These are phyloP conservation scores for Pelosia muscerda DNA, from an alignment of 2,888 invertebrate genomes.

Conservation along the genomic window DNA sequence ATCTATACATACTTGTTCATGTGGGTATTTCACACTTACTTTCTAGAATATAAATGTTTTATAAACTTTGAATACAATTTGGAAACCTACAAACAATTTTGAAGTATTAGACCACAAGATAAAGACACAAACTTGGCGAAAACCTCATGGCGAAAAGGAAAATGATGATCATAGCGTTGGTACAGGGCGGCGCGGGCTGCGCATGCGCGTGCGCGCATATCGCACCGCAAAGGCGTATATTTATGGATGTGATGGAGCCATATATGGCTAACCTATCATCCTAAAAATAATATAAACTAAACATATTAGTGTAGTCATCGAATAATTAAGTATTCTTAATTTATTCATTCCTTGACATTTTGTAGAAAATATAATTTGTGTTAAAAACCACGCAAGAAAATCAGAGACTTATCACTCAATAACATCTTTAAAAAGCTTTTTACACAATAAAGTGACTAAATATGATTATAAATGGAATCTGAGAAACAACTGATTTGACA, in stretches of 20 bases:
- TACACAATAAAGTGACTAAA: slow-evolving; percentile 33
- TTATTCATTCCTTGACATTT: slow-evolving; percentile 5
- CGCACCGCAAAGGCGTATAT: too few species aligned
- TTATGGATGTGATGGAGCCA: background rate
- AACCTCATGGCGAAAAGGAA: too few species aligned
- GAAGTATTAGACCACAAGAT: too few species aligned
- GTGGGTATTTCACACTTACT: too few species aligned
- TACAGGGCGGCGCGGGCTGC: too few species aligned
- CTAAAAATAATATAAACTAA: background rate
- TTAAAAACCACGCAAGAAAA: background rate
- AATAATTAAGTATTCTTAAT: background rate
- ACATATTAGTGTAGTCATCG: background rate
- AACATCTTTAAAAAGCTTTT: slow-evolving; percentile 26
- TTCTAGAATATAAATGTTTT: too few species aligned
- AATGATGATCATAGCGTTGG: too few species aligned
- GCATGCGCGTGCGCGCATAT: too few species aligned
- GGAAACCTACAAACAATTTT: too few species aligned
- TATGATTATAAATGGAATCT: slow-evolving; percentile 28
- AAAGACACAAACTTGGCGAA: too few species aligned
- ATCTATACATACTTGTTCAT: too few species aligned
- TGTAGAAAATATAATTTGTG: background rate
- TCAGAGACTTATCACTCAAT: slow-evolving; percentile 7
- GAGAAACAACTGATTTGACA: slow-evolving; percentile 20
- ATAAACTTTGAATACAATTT: too few species aligned
- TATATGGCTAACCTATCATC: background rate